phyloP scores from a whole-genome alignment of 2,797 vertebrate genomes.

The Simalia tracyae region DNA sequence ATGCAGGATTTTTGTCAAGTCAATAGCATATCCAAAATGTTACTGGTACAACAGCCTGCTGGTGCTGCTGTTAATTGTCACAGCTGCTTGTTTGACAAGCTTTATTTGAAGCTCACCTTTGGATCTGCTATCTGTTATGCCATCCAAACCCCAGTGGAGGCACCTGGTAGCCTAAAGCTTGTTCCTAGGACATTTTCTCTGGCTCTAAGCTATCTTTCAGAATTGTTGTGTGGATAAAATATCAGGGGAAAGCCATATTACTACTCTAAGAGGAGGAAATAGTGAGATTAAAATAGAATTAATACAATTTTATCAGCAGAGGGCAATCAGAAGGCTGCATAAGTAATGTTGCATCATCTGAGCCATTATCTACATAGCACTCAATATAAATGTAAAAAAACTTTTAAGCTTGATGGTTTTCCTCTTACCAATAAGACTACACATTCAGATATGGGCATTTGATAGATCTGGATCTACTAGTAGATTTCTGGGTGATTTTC shows the following conservation, averaged over 20 bases:
- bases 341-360: background rate
- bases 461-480: background rate
- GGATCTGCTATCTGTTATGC: background rate
- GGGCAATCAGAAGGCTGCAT: background rate
- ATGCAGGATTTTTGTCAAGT: background rate
- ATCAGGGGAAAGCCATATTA: background rate
- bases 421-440: background rate
- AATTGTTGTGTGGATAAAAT: background rate
- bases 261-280: background rate
- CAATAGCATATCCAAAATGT: background rate
- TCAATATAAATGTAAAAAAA: background rate
- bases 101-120: background rate
- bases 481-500: background rate
- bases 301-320: too few species aligned
- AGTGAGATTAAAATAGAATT: background rate
- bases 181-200: background rate
- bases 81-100: background rate
- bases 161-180: background rate
- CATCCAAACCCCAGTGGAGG: background rate
- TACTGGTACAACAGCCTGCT: background rate
- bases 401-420: background rate
- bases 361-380: background rate
- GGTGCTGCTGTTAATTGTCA: background rate
- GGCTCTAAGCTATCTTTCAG: background rate
- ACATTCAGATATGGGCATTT: background rate